Percentiles rank a stretch among this genome's conserved stretches.
Conservation (phyloP, 2,888 invertebrate genomes). For the Zaprionus lineosus region DNA sequence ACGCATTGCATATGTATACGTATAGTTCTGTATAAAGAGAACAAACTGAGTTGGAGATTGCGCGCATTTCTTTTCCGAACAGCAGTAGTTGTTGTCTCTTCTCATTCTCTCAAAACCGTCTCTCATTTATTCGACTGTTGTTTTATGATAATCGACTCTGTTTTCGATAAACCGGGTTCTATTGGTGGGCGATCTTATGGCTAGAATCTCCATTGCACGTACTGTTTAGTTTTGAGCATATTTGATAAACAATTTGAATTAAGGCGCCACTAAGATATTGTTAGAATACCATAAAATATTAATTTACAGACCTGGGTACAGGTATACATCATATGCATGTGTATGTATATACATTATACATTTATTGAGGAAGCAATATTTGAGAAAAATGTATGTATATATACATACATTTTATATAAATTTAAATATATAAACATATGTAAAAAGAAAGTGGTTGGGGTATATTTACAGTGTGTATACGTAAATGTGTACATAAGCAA, state of each 20-base stretch:
- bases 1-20: background rate
- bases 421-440: no score
- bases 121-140: conserved; percentile 33
- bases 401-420: no score
- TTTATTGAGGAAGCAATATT: no score
- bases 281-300: no score
- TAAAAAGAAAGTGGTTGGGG: no score
- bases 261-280: no score
- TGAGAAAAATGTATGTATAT: no score
- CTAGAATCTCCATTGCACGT: conserved; percentile 7
- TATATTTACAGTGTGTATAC: no score
- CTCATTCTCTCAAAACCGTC: conserved; percentile 6
- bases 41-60: background rate
- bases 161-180: conserved; percentile 5
- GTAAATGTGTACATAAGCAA: no score
- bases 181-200: conserved; percentile 27
- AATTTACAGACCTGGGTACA: no score
- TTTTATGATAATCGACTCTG: conserved; percentile 24
- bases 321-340: background rate
- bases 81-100: conserved; percentile 13
- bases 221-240: background rate
- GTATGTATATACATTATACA: no score
- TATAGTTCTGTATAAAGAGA: conserved; percentile 1
- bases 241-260: background rate
- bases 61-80: conserved; percentile 21